Conservation (phyloP, 2,888 invertebrate species). For the Mimachlamys varia region DNA sequence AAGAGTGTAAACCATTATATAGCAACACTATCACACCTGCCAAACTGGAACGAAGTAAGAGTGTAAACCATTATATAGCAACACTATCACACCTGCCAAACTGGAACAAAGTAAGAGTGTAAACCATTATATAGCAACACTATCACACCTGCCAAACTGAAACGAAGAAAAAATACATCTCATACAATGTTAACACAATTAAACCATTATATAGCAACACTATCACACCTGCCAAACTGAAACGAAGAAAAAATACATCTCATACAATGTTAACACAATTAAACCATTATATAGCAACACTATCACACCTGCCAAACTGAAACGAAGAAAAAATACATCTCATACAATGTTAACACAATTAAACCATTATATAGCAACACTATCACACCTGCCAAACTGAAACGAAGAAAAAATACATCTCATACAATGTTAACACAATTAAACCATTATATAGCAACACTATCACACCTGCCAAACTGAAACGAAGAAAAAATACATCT, state of each 20-base stretch:
- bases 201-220: slow-evolving; percentile 65
- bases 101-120: no score
- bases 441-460: slow-evolving; percentile 65
- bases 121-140: slow-evolving; percentile 65
- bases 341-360: no score
- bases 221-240: slow-evolving; percentile 90
- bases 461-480: slow-evolving; percentile 90
- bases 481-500: slow-evolving; percentile 45
- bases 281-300: slow-evolving; percentile 65
- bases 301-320: slow-evolving; percentile 90
- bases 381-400: slow-evolving; percentile 90
- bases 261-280: no score
- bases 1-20: no score
- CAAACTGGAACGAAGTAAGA: no score
- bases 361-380: slow-evolving; percentile 65
- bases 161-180: slow-evolving; percentile 45
- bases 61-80: no score
- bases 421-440: no score
- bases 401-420: slow-evolving; percentile 45
- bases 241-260: slow-evolving; percentile 45
- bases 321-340: slow-evolving; percentile 45
- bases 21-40: no score
- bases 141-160: slow-evolving; percentile 90
- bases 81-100: no score
- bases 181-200: no score